phyloP scores from a whole-genome alignment of 2,797 vertebrate species.

The Tachyglossus aculeatus region DNA sequence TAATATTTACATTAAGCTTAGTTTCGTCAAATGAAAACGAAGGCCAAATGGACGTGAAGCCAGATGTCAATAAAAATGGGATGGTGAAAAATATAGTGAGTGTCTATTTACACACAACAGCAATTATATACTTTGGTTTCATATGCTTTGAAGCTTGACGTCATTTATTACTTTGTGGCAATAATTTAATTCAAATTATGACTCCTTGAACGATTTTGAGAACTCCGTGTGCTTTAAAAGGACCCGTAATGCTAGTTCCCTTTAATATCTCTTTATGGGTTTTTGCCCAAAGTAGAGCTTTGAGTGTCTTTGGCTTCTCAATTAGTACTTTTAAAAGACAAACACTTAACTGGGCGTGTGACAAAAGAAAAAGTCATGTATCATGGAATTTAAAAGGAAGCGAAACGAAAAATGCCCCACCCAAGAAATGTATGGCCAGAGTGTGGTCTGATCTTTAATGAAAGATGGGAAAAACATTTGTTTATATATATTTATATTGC shows the following conservation, averaged over 20 bases:
- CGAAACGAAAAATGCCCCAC: constrained; percentile 43
- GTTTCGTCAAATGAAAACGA: too few relatives aligned
- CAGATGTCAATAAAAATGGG: too few relatives aligned
- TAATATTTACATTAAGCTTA: too few relatives aligned
- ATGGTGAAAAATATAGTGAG: too few relatives aligned
- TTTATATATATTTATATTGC: too few relatives aligned
- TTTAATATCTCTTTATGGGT: background rate
- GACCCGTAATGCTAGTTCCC: constrained; percentile 9
- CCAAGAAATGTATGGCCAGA: constrained; percentile 36
- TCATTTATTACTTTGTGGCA: accelerated
- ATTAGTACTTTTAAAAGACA: constrained; percentile 34
- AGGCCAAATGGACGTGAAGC: too few relatives aligned
- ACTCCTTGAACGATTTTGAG: background rate
- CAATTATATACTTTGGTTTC: too few relatives aligned
- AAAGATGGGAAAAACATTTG: too few relatives aligned
- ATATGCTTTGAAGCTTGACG: accelerated
- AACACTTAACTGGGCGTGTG: constrained; percentile 40
- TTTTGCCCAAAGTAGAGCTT: constrained; percentile 24
- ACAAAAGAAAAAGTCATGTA: constrained; percentile 23
- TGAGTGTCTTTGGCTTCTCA: constrained; percentile 38
- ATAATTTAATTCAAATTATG: accelerated
- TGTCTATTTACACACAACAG: too few relatives aligned
- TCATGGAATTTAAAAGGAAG: constrained; percentile 25
- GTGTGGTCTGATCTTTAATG: constrained; percentile 20
- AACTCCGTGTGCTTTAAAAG: background rate